Conservation (phyloP, 2,113 vertebrate genomes). For the Erythrolamprus reginae region DNA sequence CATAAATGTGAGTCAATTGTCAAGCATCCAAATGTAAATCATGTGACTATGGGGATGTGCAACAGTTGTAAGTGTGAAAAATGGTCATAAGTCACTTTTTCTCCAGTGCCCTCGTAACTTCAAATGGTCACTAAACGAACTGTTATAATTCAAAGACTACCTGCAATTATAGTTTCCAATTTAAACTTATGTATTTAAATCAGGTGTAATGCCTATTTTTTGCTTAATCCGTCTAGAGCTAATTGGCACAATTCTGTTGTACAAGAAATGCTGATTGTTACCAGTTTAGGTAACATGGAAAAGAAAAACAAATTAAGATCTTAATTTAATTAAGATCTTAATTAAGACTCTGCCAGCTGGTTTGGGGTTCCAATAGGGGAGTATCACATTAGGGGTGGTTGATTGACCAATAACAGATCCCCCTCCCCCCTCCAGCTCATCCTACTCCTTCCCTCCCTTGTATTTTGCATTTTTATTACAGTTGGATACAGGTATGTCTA, state of each 20-base stretch:
- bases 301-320: not conserved
- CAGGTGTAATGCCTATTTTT: conserved; percentile 23
- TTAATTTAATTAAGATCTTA: not conserved
- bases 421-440: not conserved
- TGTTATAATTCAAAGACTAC: too few relatives aligned
- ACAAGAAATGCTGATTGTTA: not conserved
- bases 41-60: too few relatives aligned
- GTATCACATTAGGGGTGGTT: not conserved
- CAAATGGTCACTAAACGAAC: too few relatives aligned
- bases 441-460: not conserved
- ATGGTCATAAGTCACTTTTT: too few relatives aligned
- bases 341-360: not conserved
- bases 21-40: too few relatives aligned
- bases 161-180: too few relatives aligned
- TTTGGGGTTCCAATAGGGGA: not conserved
- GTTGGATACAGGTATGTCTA: not conserved
- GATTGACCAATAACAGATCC: not conserved
- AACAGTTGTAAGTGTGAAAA: too few relatives aligned
- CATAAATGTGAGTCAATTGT: too few relatives aligned
- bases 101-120: too few relatives aligned
- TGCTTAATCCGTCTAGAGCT: not conserved
- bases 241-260: not conserved
- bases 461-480: not conserved
- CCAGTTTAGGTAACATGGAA: not conserved
- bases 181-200: conserved; percentile 33